A percentile compares a stretch with the other conserved stretches of the same genome.
Evolutionary conservation across 1,140 invertebrate genomes (phyloP).

Genomic region (Macrostomum lignano): DNA sequence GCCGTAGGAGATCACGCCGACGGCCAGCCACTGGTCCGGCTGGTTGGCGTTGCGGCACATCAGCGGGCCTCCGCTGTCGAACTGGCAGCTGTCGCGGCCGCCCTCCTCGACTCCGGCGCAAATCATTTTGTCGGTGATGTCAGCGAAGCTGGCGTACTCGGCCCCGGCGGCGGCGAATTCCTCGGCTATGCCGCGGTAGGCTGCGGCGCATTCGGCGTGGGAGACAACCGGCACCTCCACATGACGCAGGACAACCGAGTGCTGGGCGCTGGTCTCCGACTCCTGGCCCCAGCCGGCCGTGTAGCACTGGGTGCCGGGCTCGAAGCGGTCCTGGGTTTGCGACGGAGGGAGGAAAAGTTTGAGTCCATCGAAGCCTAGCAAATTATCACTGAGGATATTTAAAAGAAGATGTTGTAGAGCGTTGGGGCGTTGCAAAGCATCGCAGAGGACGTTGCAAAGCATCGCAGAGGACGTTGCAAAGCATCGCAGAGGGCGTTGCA

Average conservation of each 20-base stretch:
- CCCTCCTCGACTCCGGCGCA: constrained; percentile 31
- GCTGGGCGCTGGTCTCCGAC: constrained; percentile 38
- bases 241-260: constrained; percentile 46
- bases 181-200: too few relatives aligned
- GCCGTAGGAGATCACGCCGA: constrained; percentile 5
- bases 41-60: constrained; percentile 32
- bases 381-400: too few relatives aligned
- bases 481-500: too few relatives aligned
- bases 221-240: too few relatives aligned
- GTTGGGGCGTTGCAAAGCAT: too few relatives aligned
- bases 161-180: constrained; percentile 63
- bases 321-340: constrained; percentile 9
- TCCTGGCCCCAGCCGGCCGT: constrained; percentile 44
- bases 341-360: too few relatives aligned
- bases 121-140: constrained; percentile 27
- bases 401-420: too few relatives aligned
- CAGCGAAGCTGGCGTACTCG: constrained; percentile 9
- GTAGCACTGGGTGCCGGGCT: constrained; percentile 26
- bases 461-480: too few relatives aligned
- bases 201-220: too few relatives aligned
- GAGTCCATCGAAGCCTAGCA: too few relatives aligned
- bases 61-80: constrained; percentile 39
- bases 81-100: constrained; percentile 20
- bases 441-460: too few relatives aligned
- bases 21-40: constrained; percentile 9